A percentile compares a stretch with the other conserved stretches of the same genome.
phyloP scores from a whole-genome alignment of 2,113 vertebrate genomes.

The Rhegmatorhina hoffmannsi region DNA sequence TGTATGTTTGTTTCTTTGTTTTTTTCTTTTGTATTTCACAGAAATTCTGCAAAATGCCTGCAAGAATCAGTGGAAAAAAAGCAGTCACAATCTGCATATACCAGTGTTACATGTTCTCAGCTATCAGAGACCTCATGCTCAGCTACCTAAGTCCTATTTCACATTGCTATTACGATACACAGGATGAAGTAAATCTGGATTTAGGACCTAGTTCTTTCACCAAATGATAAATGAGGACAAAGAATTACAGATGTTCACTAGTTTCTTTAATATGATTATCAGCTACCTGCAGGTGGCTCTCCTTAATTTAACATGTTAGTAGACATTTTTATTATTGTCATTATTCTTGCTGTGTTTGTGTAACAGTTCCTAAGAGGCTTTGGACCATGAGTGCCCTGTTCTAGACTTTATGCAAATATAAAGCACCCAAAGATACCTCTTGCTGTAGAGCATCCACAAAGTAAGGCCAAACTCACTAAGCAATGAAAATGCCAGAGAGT shows the following conservation, averaged over 20 bases:
- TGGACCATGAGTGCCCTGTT: background rate
- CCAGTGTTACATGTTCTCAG: background rate
- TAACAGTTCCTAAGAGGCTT: background rate
- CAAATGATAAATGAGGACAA: background rate
- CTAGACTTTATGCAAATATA: background rate
- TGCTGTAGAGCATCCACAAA: background rate
- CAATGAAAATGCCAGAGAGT: background rate
- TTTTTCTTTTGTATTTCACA: background rate
- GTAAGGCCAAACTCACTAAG: background rate
- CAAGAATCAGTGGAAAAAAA: background rate
- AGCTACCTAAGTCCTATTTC: background rate
- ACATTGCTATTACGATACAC: background rate
- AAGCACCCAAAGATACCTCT: background rate
- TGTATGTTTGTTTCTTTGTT: background rate
- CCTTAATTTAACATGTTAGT: constrained; percentile 16
- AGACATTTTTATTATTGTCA: constrained; percentile 24
- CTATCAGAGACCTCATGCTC: background rate
- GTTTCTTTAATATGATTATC: constrained; percentile 45
- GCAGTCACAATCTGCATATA: fast-evolving
- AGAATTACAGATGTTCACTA: constrained; percentile 17
- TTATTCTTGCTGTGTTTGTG: background rate
- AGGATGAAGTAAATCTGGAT: background rate
- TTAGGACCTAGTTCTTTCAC: background rate
- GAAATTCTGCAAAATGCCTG: constrained; percentile 18
- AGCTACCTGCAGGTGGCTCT: constrained; percentile 9